Conservation (phyloP, 2,113 vertebrate species). For the Dipodomys stephensi region DNA sequence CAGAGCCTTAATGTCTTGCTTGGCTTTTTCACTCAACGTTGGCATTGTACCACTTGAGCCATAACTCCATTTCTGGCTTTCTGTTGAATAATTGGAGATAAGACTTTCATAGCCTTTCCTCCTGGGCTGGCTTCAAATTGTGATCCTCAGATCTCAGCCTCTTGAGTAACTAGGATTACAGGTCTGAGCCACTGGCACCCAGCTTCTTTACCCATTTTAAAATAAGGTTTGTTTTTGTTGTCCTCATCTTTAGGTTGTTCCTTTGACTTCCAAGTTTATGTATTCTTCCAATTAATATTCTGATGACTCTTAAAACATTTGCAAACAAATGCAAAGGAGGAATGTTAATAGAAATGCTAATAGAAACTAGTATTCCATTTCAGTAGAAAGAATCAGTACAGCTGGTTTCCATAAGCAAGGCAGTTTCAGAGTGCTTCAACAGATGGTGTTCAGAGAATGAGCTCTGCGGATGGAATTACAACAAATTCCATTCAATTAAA, state of each 20-base stretch:
- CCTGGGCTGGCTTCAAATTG: no score
- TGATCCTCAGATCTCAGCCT: no score
- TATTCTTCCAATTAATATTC: not conserved
- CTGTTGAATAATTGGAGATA: no score
- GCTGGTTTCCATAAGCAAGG: constrained; percentile 31
- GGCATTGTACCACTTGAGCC: no score
- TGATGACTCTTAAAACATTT: constrained; percentile 49
- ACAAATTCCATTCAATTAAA: constrained; percentile 74
- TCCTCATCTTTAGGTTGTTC: not conserved
- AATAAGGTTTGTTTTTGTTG: not conserved
- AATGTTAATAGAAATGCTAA: constrained; percentile 38
- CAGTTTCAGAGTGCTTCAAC: constrained; percentile 51
- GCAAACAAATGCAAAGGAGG: constrained; percentile 29
- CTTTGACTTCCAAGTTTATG: constrained; percentile 9
- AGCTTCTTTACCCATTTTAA: not conserved
- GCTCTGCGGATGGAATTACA: constrained; percentile 51
- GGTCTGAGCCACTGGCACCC: no score
- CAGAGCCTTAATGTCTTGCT: no score
- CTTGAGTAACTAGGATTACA: no score
- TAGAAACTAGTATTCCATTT: constrained; percentile 37
- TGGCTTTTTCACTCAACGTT: no score
- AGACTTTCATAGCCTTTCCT: no score
- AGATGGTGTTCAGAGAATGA: constrained; percentile 63
- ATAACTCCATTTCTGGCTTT: no score
- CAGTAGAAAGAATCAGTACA: constrained; percentile 1